A percentile compares a stretch with the other conserved stretches of the same genome.
phyloP scores from a whole-genome alignment of 2,888 invertebrate species.

The Drosophila colorata region DNA sequence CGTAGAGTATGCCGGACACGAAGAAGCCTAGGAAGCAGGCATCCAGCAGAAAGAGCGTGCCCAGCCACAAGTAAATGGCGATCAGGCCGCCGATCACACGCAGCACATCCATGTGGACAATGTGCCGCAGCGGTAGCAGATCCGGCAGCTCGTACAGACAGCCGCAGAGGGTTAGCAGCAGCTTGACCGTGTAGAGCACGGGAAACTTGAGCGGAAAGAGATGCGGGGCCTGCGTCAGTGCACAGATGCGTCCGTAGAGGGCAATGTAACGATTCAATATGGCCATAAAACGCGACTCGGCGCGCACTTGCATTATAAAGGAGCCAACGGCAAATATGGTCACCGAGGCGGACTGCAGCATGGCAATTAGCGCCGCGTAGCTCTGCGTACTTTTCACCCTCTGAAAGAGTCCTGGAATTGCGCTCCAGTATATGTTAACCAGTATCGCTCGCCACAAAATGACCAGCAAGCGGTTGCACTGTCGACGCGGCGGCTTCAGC shows the following conservation, averaged over 20 bases:
- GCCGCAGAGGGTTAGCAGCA: constrained; percentile 63
- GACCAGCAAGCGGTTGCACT: constrained; percentile 40
- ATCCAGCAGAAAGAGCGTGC: constrained; percentile 72
- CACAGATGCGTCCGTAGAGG: constrained; percentile 53
- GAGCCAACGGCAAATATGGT: constrained; percentile 61
- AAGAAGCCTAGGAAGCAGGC: constrained; percentile 75
- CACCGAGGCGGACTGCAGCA: constrained; percentile 64
- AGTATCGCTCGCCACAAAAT: constrained; percentile 58
- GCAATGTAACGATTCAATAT: constrained; percentile 67
- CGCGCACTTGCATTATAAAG: constrained; percentile 62
- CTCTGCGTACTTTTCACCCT: constrained; percentile 12
- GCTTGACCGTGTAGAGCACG: constrained; percentile 52
- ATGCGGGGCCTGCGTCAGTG: constrained; percentile 23
- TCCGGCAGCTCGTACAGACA: constrained; percentile 66
- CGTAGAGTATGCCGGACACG: constrained; percentile 67
- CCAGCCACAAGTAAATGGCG: constrained; percentile 75
- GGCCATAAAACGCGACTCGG: constrained; percentile 46
- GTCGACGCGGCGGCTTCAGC: constrained; percentile 36
- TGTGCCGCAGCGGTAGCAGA: constrained; percentile 25
- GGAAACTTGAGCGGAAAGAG: constrained; percentile 63
- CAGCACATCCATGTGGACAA: neutral
- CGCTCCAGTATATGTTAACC: constrained; percentile 48
- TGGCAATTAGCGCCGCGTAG: constrained; percentile 58
- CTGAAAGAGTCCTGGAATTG: constrained; percentile 52
- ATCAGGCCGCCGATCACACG: constrained; percentile 18